Base-by-base conservation (phyloP, 2,888 invertebrate genomes). In the Mamestra brassicae region DNA sequence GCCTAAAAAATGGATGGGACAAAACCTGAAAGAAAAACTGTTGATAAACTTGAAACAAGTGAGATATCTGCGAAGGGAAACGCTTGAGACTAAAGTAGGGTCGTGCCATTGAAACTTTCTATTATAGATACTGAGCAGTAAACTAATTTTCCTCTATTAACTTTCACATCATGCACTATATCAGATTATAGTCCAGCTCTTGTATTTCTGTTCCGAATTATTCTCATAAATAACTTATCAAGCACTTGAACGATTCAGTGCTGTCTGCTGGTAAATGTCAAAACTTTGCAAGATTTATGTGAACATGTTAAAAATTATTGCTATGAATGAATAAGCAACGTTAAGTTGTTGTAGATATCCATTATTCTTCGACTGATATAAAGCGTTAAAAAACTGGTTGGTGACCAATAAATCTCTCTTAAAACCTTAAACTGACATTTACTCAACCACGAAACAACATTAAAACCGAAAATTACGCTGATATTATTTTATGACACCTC, bases 41-140 rank as follows among this genome's bases (percentile, higher is more conserved):
- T 63, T 65, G 66, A 7, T 77, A 50, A 36, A 52, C 42, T 52
- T 58, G 8, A 52, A 38, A 38, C 47, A 73, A 62, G 5, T 50
- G 11, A 10, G 26, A 47, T 13, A 54, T 55, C 36, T 60, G 26
- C 47, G 3, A 74, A 75, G 26, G 81, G 17, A 42, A 75, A 36
- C 38, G 13, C 17, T 36, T 52, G 52, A n/a, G 38, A 34, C 47
- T 42, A 42, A 47, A 55, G 47, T 81, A 36, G 47, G 55, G 52
- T 11, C 54, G 11, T 61, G 10, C 45, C 17, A 74, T 80, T 52
- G n/a, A 10, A 65, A 83, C 83, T 78, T 83, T 78, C 71, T 76
- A 82, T 64, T 81, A 52, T 17, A 47, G 47, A 80, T 36, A 58
- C 50, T 38, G 36, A 74, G 50, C 17, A 36, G 26, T 75, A 11